phyloP scores from a whole-genome alignment of 1,140 invertebrate genomes.

The Drosophila tropicalis region DNA sequence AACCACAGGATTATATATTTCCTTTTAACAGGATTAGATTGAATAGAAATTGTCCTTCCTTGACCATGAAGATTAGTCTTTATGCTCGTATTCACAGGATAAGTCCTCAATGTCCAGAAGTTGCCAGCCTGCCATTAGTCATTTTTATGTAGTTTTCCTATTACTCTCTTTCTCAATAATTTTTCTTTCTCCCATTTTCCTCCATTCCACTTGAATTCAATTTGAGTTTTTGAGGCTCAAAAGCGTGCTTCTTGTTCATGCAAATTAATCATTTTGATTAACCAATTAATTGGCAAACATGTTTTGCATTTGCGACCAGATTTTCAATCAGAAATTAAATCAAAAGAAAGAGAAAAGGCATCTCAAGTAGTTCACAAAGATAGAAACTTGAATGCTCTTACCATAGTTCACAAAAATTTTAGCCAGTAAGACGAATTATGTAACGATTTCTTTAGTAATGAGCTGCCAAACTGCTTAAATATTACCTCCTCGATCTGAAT shows the following conservation, averaged over 20 bases:
- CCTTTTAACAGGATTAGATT: not conserved
- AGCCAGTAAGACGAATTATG: not conserved
- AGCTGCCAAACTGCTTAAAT: not conserved
- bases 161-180: not conserved
- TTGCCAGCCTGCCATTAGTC: conserved; percentile 13
- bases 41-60: not conserved
- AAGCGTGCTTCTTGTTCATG: conserved; percentile 66
- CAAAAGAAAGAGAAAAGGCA: conserved; percentile 15
- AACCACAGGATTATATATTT: not conserved
- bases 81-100: not conserved
- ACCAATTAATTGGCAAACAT: conserved; percentile 80
- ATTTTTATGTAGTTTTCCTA: conserved; percentile 65
- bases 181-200: conserved; percentile 27
- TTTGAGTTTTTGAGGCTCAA: conserved; percentile 35
- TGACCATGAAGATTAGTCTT: not conserved
- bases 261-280: conserved; percentile 81
- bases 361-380: not conserved
- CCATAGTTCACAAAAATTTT: not conserved
- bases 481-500: not conserved
- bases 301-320: conserved; percentile 62
- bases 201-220: conserved; percentile 48
- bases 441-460: not conserved
- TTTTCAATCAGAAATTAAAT: conserved; percentile 75
- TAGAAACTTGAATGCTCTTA: conserved; percentile 23
- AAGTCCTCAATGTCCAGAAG: not conserved